Base-by-base conservation (phyloP, 2,797 vertebrate genomes). In the Eulemur albifrons region DNA sequence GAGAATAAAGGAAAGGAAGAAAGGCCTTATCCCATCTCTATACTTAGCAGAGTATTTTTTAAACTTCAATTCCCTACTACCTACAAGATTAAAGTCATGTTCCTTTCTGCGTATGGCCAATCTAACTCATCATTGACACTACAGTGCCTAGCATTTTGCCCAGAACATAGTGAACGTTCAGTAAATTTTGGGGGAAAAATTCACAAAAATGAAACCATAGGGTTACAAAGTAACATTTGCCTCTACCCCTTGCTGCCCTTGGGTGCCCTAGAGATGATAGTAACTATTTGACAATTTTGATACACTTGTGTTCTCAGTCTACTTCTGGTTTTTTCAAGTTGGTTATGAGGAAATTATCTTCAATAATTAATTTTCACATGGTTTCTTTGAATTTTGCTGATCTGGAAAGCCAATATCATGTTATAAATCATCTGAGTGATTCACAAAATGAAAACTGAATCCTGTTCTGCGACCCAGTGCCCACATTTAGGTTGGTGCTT, bases 331-430 rank as follows among this genome's bases (percentile, higher is more conserved):
- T 54, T 59, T 7, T 92, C 32, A 38, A 57, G 50, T 14, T 30
- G 69, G 4, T 20, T 38, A 14, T 83, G 48, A 76, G 23, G 38
- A 79, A 65, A 89, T 61, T 43, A 1, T 81, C 40, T 73, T 63
- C 20, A 59, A 30, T 84, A 40, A 82, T 67, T 91, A 21, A 77
- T 89, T 93, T 85, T 90, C 75, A 86, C 92, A 9, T n/a, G 32
- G 1, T 20, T 48, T 45, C 0, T 79, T 76, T 89, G 52, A 4
- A 83, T 65, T 59, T 80, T 76, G 50, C 61, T 85, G 17, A 54
- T 69, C n/a, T 77, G 30, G 21, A 76, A 70, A 76, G 57, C 4
- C 35, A 50, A 20, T 21, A 45, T 0, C 20, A 80, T 38, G 0
- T 23, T 18, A 72, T 12, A 1, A 15, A 54, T 52, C 25, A 67